Conservation (phyloP, 2,888 invertebrate genomes). For the Agrotis exclamationis region DNA sequence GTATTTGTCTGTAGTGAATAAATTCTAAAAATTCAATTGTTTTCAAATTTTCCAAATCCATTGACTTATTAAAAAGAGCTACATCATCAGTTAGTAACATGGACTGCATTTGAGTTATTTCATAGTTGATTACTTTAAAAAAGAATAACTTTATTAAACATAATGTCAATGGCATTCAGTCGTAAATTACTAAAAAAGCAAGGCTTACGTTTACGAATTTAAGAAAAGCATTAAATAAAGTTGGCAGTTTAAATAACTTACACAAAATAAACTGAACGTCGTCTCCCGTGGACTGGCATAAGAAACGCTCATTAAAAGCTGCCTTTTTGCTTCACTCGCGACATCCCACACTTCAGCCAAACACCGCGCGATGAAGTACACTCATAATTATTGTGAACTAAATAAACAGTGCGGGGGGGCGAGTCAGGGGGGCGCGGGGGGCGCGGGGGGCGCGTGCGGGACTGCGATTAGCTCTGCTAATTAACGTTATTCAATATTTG, state of each 20-base stretch:
- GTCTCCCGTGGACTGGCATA: constrained; percentile 35
- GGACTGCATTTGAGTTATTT: neutral
- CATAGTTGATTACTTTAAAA: neutral
- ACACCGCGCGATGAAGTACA: constrained; percentile 22
- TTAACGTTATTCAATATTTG: constrained; percentile 68
- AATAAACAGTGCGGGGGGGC: constrained; percentile 26
- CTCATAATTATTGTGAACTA: constrained; percentile 35
- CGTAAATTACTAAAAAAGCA: neutral
- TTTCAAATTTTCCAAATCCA: no score
- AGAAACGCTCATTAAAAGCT: constrained; percentile 32
- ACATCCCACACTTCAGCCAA: neutral
- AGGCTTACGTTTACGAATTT: neutral
- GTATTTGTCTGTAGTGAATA: neutral
- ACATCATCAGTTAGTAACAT: no score
- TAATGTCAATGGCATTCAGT: neutral
- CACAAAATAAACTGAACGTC: neutral
- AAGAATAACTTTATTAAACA: neutral
- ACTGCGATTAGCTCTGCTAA: constrained; percentile 63
- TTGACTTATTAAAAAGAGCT: no score
- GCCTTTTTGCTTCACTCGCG: constrained; percentile 10
- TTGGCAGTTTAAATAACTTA: constrained; percentile 5
- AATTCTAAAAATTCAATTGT: no score
- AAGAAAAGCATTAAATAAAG: constrained; percentile 4
- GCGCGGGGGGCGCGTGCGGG: constrained; percentile 41
- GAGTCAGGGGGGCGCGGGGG: neutral